These are phyloP conservation scores for Holcopasites calliopsidis DNA, from an alignment of 1,140 invertebrate species.

Conservation along the genomic window DNA sequence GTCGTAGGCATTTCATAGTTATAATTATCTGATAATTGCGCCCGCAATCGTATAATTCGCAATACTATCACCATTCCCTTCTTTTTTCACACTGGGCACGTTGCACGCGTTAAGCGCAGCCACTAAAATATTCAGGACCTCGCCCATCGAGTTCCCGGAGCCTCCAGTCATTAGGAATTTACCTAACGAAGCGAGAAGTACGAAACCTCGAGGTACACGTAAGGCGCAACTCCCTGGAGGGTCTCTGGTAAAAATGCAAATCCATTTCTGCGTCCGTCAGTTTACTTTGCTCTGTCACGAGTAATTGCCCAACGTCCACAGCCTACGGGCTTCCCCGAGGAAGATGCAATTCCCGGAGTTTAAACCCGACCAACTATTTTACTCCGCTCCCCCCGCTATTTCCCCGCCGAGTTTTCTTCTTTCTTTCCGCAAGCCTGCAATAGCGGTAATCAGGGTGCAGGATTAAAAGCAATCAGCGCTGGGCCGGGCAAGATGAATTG, in stretches of 20 bases:
- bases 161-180: constrained; percentile 35
- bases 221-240: constrained; percentile 17
- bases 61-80: too few species aligned
- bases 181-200: constrained; percentile 33
- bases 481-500: constrained; percentile 21
- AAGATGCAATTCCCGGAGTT: constrained; percentile 44
- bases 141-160: constrained; percentile 5
- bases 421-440: constrained; percentile 7
- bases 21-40: too few species aligned
- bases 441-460: constrained; percentile 47
- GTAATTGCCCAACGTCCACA: constrained; percentile 52
- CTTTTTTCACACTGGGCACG: neutral
- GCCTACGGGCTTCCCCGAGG: constrained; percentile 40
- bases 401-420: neutral
- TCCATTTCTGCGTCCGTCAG: constrained; percentile 45
- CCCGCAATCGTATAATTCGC: too few species aligned
- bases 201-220: constrained; percentile 27
- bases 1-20: too few species aligned
- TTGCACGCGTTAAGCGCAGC: neutral
- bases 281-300: constrained; percentile 49
- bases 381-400: neutral
- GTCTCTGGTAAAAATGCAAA: constrained; percentile 44
- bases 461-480: constrained; percentile 27
- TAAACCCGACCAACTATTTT: constrained; percentile 44
- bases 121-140: constrained; percentile 20